Percentiles rank a stretch among this genome's conserved stretches.
Conservation (phyloP, 1,140 invertebrate genomes). For the Mesaphorura yosii region DNA sequence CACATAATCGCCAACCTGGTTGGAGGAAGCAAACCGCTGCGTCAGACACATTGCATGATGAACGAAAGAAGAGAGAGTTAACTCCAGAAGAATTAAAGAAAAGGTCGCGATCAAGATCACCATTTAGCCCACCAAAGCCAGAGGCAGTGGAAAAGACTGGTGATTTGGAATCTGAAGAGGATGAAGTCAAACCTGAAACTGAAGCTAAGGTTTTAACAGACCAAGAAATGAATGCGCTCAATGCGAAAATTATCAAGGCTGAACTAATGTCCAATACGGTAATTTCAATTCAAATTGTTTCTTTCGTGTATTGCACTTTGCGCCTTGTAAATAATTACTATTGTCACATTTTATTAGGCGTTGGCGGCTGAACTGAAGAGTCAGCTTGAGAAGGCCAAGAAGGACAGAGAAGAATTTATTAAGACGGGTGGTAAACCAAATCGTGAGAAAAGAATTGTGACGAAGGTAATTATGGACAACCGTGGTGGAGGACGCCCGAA, state of each 20-base stretch:
- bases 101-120: not conserved
- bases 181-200: conserved; percentile 6
- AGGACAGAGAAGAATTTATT: conserved; percentile 40
- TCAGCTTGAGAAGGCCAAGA: conserved; percentile 58
- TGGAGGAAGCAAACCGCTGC: too few relatives aligned
- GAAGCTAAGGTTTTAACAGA: conserved; percentile 44
- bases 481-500: conserved; percentile 40
- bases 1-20: too few relatives aligned
- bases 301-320: not conserved
- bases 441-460: conserved; percentile 43
- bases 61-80: not conserved
- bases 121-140: not conserved
- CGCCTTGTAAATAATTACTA: too few relatives aligned
- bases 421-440: conserved; percentile 31
- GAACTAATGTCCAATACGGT: conserved; percentile 73
- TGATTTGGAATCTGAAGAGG: conserved; percentile 5
- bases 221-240: conserved; percentile 75
- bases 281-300: conserved; percentile 23
- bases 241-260: conserved; percentile 77
- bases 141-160: conserved; percentile 8
- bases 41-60: not conserved
- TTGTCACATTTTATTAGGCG: conserved; percentile 38
- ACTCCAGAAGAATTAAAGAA: not conserved
- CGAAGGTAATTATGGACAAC: conserved; percentile 24
- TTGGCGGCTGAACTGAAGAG: conserved; percentile 56